Percentiles rank a stretch among this genome's conserved stretches.
These are phyloP conservation scores for Grapholita molesta DNA, from an alignment of 1,140 invertebrate genomes.

Conservation along the genomic window DNA sequence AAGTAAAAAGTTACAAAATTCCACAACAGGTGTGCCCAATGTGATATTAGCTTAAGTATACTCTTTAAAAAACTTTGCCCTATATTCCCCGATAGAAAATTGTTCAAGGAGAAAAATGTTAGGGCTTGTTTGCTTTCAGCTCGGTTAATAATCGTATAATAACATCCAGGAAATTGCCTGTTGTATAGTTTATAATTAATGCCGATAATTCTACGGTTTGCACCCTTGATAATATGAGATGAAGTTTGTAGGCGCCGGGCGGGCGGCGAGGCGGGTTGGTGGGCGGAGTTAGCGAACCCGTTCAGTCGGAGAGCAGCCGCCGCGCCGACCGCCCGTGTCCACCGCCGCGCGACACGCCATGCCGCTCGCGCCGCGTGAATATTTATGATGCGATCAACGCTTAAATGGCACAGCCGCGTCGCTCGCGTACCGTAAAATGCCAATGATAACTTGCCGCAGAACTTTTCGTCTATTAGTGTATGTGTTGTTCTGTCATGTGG, in stretches of 20 bases:
- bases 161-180: conserved; percentile 22
- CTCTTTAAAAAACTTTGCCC: conserved; percentile 24
- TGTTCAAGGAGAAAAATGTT: neutral
- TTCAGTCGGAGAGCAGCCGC: conserved; percentile 72
- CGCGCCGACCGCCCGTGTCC: conserved; percentile 42
- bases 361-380: conserved; percentile 60
- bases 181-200: conserved; percentile 52
- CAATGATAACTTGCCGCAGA: conserved; percentile 65
- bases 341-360: conserved; percentile 71
- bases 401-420: conserved; percentile 68
- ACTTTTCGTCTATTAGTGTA: conserved; percentile 68
- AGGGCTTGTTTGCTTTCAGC: neutral
- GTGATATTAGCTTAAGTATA: conserved; percentile 55
- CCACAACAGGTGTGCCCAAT: conserved; percentile 69
- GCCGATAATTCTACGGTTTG: conserved; percentile 63
- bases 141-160: neutral
- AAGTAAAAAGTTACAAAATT: conserved; percentile 72
- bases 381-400: conserved; percentile 70
- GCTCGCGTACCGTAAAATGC: conserved; percentile 65
- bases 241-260: conserved; percentile 67
- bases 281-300: conserved; percentile 61
- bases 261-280: conserved; percentile 49
- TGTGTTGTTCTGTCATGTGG: conserved; percentile 68
- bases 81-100: conserved; percentile 17
- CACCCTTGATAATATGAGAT: conserved; percentile 71